Conservation (phyloP, 2,888 invertebrate genomes). For the Caenorhabditis sp. region DNA sequence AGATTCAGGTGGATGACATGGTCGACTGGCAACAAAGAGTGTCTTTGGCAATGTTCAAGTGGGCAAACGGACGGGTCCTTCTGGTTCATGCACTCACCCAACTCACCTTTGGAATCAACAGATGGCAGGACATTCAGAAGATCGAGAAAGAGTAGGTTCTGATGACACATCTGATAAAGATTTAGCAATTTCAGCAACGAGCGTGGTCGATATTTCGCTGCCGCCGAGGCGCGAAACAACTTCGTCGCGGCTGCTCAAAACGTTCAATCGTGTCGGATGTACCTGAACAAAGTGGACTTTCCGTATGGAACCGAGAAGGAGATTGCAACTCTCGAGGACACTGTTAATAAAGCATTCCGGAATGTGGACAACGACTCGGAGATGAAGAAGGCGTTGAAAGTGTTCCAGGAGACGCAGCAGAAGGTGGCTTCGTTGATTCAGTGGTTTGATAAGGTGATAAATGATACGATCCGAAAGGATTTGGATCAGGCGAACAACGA, state of each 20-base stretch:
- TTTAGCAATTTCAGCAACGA: slow-evolving; percentile 83
- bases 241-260: slow-evolving; percentile 86
- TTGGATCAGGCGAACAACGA: slow-evolving; percentile 84
- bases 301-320: slow-evolving; percentile 85
- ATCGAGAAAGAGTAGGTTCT: slow-evolving; percentile 82
- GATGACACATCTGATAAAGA: not conserved
- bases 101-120: slow-evolving; percentile 84
- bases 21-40: slow-evolving; percentile 85
- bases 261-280: slow-evolving; percentile 85
- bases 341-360: slow-evolving; percentile 85
- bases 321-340: slow-evolving; percentile 84
- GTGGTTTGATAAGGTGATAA: slow-evolving; percentile 85
- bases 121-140: slow-evolving; percentile 84
- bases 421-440: slow-evolving; percentile 85
- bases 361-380: slow-evolving; percentile 85
- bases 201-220: slow-evolving; percentile 84
- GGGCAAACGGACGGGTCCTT: slow-evolving; percentile 83
- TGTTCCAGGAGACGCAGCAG: slow-evolving; percentile 84
- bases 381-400: slow-evolving; percentile 84
- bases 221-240: slow-evolving; percentile 86
- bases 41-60: slow-evolving; percentile 85
- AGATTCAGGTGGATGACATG: slow-evolving; percentile 83
- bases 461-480: slow-evolving; percentile 85
- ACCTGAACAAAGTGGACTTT: slow-evolving; percentile 85
- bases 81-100: slow-evolving; percentile 85